Percentiles rank a stretch among this genome's conserved stretches.
phyloP scores from a whole-genome alignment of 1,140 invertebrate species.

The Drosophila eugracilis region DNA sequence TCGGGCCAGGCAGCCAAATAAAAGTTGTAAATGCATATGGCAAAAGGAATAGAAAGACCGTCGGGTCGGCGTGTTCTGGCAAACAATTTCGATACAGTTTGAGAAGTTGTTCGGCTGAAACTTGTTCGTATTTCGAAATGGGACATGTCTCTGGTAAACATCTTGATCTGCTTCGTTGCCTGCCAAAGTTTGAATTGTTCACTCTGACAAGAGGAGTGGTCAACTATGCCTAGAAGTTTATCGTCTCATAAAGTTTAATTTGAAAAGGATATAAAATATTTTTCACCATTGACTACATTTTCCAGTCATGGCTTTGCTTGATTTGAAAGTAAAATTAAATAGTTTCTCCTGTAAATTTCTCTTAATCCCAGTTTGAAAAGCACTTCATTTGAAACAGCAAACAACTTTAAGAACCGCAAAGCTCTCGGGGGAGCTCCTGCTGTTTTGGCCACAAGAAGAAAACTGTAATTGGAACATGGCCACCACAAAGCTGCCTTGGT shows the following conservation, averaged over 20 bases:
- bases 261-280: background rate
- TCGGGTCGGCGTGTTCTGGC: slow-evolving; percentile 30
- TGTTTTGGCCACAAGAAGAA: slow-evolving; percentile 30
- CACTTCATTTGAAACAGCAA: slow-evolving; percentile 26
- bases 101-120: slow-evolving; percentile 10
- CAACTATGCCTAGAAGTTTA: background rate
- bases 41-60: slow-evolving; percentile 5
- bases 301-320: too few species aligned
- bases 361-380: slow-evolving; percentile 25
- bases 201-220: slow-evolving; percentile 6
- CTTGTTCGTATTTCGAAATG: slow-evolving; percentile 7
- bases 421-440: slow-evolving; percentile 19
- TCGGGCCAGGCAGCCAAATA: slow-evolving; percentile 47
- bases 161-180: background rate
- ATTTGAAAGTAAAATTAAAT: too few species aligned
- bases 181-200: slow-evolving; percentile 24
- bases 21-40: slow-evolving; percentile 56
- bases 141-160: background rate
- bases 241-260: background rate
- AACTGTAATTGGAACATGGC: slow-evolving; percentile 36
- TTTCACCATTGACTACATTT: too few species aligned
- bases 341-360: background rate
- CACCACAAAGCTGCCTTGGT: slow-evolving; percentile 27
- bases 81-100: slow-evolving; percentile 36
- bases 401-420: slow-evolving; percentile 33